Evolutionary conservation across 2,888 invertebrate species (phyloP), one percentile per base, ranked within the genome.

Genomic region (Volucella inanis): DNA sequence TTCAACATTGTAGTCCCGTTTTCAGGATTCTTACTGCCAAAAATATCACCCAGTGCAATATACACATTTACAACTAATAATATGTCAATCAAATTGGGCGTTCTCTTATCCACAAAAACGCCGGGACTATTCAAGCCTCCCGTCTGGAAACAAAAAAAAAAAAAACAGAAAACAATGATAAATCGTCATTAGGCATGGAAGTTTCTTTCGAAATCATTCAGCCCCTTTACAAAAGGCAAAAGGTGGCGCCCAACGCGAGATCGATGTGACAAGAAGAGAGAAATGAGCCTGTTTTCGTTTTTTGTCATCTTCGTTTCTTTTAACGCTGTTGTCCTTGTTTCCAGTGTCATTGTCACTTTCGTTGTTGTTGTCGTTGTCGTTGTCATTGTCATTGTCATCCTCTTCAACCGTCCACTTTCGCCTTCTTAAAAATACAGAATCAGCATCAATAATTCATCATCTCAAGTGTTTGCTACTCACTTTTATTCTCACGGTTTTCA

Each of bases 361-460:
- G 61, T 64, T 59, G 67, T 77, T 62, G 65, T 77, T 55, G 72
- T 67, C 70, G 45, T 71, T 45, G 57, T 65, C 64, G n/a, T n/a
- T 67, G 31, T 31, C 4, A 6, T 31, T 67, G 31, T 31, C 4
- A 6, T 31, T 31, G 0, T 31, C 31, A 6, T 31, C 31, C 31
- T 22, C 18, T 22, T 22, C 18, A 22, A 22, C 31, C 4, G 6
- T 31, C 6, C 6, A 6, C 31, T 4, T 31, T 6, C 31, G 52
- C 61, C 52, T 43, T 76, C 70, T 72, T 70, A 22, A 41, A 14
- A 50, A 61, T 1, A 6, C 65, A 74, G 59, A 74, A 79, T 79
- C 79, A 75, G 74, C 74, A 65, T 84, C 74, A 84, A 84, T 84
- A 84, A 84, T 84, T 74, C 78, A 79, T 84, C 79, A 84, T 84